These are phyloP conservation scores for Daptonema setosum DNA, from an alignment of 2,888 invertebrate genomes.

Conservation along the genomic window DNA sequence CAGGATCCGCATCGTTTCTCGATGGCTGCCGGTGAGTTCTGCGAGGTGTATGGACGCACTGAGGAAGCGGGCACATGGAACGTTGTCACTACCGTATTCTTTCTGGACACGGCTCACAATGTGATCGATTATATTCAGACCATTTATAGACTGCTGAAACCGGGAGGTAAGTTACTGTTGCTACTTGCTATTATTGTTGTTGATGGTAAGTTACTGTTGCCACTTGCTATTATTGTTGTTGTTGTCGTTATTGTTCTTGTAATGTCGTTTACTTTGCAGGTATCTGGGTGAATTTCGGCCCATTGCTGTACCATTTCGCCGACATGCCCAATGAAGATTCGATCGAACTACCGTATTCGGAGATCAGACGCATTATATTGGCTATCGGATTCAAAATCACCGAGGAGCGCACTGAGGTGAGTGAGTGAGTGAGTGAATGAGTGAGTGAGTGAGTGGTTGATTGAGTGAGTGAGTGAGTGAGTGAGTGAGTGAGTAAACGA, in stretches of 20 bases:
- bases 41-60: constrained; percentile 44
- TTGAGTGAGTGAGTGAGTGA: no score
- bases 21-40: constrained; percentile 89
- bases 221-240: no score
- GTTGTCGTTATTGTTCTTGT: neutral
- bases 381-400: constrained; percentile 29
- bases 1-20: constrained; percentile 40
- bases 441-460: no score
- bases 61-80: constrained; percentile 52
- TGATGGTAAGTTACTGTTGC: no score
- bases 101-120: constrained; percentile 92
- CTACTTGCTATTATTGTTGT: no score
- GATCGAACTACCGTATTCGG: constrained; percentile 75
- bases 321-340: constrained; percentile 66
- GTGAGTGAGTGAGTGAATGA: no score
- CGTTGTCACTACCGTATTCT: constrained; percentile 85
- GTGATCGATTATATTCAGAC: constrained; percentile 79
- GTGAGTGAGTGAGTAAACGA: no score
- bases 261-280: constrained; percentile 12
- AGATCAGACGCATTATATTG: neutral
- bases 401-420: constrained; percentile 54
- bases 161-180: no score
- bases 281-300: constrained; percentile 39
- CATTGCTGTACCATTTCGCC: constrained; percentile 62
- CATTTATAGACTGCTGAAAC: constrained; percentile 65